Evolutionary conservation across 2,113 vertebrate species (phyloP), one percentile per base, ranked within the genome.

Genomic region (Ahaetulla prasina): DNA sequence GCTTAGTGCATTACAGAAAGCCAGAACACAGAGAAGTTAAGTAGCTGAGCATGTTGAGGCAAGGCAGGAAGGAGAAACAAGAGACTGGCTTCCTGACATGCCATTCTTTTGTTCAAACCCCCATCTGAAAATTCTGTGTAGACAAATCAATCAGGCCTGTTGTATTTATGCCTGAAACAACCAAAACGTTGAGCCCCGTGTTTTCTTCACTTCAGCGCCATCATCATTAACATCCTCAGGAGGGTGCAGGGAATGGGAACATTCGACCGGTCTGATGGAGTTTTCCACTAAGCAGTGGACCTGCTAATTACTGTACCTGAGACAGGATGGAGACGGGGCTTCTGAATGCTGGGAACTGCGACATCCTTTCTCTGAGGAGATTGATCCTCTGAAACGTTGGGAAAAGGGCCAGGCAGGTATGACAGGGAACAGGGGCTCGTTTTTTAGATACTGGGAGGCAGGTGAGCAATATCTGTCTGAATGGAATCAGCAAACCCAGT

Each of bases 201-300:
- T 30, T 92, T 89, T 63, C 47, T 90, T 54, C 4, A 25, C 54
- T 30, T 90, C 10, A n/a, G 45, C 53, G 45, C 9, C 43, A 16
- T 45, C n/a, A 90, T 90, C 92, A 90, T 92, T 92, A 92, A 86
- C 47, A 80, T 92, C 89, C 92, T 90, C 74, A 63, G 54, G 52
- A 89, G 92, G 88, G 30, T 30, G 45, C 80, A 55, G 11, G 45
- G 92, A 89, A 92, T 8, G 60, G 57, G 27, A 89, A 52, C 45
- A 3, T 85, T 85, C 22, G 16, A 52, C 88, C 18, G 2, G n/a
- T 45, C 54, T 25, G 14, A 63, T 35, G 47, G 45, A 60, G n/a
- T 90, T 85, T 86, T 80, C n/a, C 53, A 49, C 74, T 84, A 14
- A 50, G 88, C 45, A n/a, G 39, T 0, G 16, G 53, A 22, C 54